A percentile compares a stretch with the other conserved stretches of the same genome.
Evolutionary conservation across 2,888 invertebrate genomes (phyloP).

Genomic region (Antheraea assamensis): DNA sequence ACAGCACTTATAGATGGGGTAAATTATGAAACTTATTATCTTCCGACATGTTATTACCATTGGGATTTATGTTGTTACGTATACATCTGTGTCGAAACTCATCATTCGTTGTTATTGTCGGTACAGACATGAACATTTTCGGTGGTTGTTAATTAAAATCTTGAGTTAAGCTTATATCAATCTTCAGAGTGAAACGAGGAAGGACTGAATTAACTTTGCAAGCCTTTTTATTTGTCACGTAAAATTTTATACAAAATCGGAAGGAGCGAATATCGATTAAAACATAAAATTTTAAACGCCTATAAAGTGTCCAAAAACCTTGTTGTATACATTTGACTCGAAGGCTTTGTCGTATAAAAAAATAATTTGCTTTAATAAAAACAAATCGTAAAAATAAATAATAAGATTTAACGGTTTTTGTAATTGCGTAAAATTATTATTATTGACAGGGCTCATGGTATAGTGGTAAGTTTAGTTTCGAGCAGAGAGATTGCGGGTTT

Average conservation of each 20-base stretch:
- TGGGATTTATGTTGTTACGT: slow-evolving; percentile 36
- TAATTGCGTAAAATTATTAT: no score
- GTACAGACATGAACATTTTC: not conserved
- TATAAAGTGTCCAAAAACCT: no score
- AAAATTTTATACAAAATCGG: not conserved
- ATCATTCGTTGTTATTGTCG: not conserved
- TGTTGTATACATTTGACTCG: no score
- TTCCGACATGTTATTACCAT: slow-evolving; percentile 51
- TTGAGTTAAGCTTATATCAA: not conserved
- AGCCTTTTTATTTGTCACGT: not conserved
- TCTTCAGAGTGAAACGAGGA: not conserved
- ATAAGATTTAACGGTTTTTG: no score
- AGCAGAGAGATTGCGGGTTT: no score
- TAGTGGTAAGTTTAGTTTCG: no score
- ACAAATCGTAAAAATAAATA: no score
- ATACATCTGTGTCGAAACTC: not conserved
- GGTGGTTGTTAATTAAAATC: not conserved
- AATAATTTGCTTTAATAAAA: no score
- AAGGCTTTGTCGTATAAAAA: no score
- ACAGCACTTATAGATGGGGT: slow-evolving; percentile 39
- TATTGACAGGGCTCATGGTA: no score
- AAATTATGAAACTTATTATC: slow-evolving; percentile 54
- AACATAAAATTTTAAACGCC: no score
- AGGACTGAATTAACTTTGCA: not conserved
- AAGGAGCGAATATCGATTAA: not conserved